Evolutionary conservation across 2,888 invertebrate genomes (phyloP).

Genomic region (Vesta saturnalis): DNA sequence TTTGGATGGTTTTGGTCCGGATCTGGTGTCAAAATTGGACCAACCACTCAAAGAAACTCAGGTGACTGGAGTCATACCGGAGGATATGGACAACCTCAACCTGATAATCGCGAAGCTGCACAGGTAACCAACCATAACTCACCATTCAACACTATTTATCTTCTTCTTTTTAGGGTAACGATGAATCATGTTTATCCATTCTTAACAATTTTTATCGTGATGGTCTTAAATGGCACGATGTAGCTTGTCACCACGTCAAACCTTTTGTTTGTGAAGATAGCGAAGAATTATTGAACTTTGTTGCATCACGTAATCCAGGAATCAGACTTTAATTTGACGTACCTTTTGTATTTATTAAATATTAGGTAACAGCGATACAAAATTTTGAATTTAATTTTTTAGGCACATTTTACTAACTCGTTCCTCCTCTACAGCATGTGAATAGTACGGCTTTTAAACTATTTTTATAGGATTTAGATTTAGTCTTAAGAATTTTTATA

Average conservation of each 20-base stretch:
- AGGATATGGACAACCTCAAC: slow-evolving; percentile 87
- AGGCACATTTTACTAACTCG: background rate
- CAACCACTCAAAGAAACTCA: slow-evolving; percentile 87
- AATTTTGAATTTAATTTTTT: background rate
- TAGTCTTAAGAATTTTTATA: slow-evolving; percentile 25
- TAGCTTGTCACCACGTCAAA: slow-evolving; percentile 86
- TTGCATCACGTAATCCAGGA: slow-evolving; percentile 87
- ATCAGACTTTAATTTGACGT: slow-evolving; percentile 73
- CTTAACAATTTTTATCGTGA: slow-evolving; percentile 93
- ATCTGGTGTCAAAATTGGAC: slow-evolving; percentile 90
- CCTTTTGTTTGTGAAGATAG: slow-evolving; percentile 93
- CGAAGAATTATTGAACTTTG: slow-evolving; percentile 89
- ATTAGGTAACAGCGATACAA: slow-evolving; percentile 19
- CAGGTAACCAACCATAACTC: slow-evolving; percentile 77
- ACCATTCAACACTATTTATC: too few species aligned
- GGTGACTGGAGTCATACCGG: slow-evolving; percentile 93
- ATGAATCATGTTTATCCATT: slow-evolving; percentile 89
- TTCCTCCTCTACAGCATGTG: slow-evolving; percentile 36
- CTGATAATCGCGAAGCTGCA: slow-evolving; percentile 90
- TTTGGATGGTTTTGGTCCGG: slow-evolving; percentile 97
- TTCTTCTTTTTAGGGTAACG: slow-evolving; percentile 85
- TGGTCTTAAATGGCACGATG: slow-evolving; percentile 88
- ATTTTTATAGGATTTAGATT: slow-evolving; percentile 17
- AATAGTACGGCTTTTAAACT: slow-evolving; percentile 43
- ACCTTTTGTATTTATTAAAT: slow-evolving; percentile 5